phyloP scores from a whole-genome alignment of 2,113 vertebrate genomes.

The Mus musculus region GRCm39 chr8:49452501-49453000 shows the following conservation, averaged over 20 bases:
- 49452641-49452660: constrained; percentile 77
- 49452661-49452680: constrained; percentile 80
- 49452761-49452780: constrained; percentile 60
- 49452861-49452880: constrained; percentile 26
- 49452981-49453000: background rate
- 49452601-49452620: constrained; percentile 76
- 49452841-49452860: constrained; percentile 49
- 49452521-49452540: constrained; percentile 74
- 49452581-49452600: constrained; percentile 78
- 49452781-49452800: constrained; percentile 33
- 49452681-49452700: constrained; percentile 75
- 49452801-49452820: constrained; percentile 39
- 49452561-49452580: constrained; percentile 70
- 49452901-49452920: background rate
- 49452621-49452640: constrained; percentile 81
- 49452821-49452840: constrained; percentile 23
- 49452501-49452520: constrained; percentile 70
- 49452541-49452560: constrained; percentile 75
- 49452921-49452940: background rate
- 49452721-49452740: constrained; percentile 68
- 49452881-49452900: background rate
- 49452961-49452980: background rate
- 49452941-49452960: background rate
- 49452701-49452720: constrained; percentile 71
- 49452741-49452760: constrained; percentile 43